Evolutionary conservation across 2,888 invertebrate species (phyloP).

Genomic region (Callosobruchus maculatus): DNA sequence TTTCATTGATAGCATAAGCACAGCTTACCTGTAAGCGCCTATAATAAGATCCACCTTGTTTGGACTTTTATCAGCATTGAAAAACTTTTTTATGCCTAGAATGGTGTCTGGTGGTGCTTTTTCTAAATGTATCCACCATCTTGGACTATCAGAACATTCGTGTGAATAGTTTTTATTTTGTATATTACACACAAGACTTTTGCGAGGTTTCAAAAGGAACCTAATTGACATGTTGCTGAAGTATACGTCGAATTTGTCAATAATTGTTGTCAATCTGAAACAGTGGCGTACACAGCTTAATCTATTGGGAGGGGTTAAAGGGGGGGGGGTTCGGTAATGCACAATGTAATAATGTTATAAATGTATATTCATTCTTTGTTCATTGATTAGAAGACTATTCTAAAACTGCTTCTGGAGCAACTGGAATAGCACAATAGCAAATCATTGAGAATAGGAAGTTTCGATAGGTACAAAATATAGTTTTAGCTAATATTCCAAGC

Average conservation of each 20-base stretch:
- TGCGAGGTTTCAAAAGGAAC: not conserved
- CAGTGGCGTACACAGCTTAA: no score
- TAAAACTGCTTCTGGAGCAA: no score
- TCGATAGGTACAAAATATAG: no score
- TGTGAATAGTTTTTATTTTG: not conserved
- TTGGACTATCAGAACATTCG: not conserved
- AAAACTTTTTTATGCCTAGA: constrained; percentile 95
- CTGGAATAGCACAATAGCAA: no score
- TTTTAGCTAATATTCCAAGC: no score
- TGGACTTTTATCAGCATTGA: constrained; percentile 79
- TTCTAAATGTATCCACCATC: constrained; percentile 83
- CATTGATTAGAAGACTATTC: no score
- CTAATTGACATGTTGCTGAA: not conserved
- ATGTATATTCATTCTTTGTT: no score
- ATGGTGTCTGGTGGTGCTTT: constrained; percentile 99
- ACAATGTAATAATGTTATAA: no score
- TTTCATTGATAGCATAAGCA: no score
- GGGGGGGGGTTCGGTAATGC: no score
- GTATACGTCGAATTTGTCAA: not conserved
- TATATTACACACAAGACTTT: not conserved
- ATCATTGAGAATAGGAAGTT: no score
- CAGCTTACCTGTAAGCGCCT: constrained; percentile 76
- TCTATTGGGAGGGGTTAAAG: no score
- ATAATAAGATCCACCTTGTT: constrained; percentile 96
- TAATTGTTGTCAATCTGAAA: not conserved